A percentile compares a stretch with the other conserved stretches of the same genome.
These are phyloP conservation scores for Botia kubotai DNA, from an alignment of 2,797 vertebrate species.

Conservation along the genomic window DNA sequence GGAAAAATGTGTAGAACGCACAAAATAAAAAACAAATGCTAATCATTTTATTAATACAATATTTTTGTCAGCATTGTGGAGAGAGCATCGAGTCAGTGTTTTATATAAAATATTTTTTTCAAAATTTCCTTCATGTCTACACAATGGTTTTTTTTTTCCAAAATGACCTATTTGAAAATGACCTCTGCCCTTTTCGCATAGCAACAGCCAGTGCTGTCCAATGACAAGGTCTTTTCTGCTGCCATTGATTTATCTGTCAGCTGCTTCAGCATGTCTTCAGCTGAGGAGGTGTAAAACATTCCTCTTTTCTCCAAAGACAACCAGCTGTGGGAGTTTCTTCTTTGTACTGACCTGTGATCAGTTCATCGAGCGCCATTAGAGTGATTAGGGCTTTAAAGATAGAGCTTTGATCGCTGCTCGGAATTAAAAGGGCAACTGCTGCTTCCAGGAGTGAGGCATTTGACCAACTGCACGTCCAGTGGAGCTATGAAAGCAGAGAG, in stretches of 20 bases:
- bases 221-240: conserved; percentile 45
- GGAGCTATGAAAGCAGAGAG: not conserved
- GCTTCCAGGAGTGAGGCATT: not conserved
- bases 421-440: conserved; percentile 15
- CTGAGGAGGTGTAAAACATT: conserved; percentile 12
- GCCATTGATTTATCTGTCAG: conserved; percentile 74
- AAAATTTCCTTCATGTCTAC: not conserved
- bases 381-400: conserved; percentile 21
- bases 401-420: conserved; percentile 1
- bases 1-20: not conserved
- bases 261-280: conserved; percentile 60
- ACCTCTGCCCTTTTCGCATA: conserved; percentile 34
- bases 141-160: conserved; percentile 4
- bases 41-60: not conserved
- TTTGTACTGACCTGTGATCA: conserved; percentile 15
- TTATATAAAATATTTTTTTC: not conserved
- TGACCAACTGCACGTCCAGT: conserved; percentile 13
- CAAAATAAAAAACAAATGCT: not conserved
- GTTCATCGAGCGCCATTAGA: not conserved
- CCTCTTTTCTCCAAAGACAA: conserved; percentile 12
- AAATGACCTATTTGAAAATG: conserved; percentile 4
- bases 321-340: conserved; percentile 10
- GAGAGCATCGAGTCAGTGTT: not conserved
- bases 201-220: conserved; percentile 21
- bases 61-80: not conserved